phyloP scores from a whole-genome alignment of 2,113 vertebrate genomes.

The Bostrychus sinensis region DNA sequence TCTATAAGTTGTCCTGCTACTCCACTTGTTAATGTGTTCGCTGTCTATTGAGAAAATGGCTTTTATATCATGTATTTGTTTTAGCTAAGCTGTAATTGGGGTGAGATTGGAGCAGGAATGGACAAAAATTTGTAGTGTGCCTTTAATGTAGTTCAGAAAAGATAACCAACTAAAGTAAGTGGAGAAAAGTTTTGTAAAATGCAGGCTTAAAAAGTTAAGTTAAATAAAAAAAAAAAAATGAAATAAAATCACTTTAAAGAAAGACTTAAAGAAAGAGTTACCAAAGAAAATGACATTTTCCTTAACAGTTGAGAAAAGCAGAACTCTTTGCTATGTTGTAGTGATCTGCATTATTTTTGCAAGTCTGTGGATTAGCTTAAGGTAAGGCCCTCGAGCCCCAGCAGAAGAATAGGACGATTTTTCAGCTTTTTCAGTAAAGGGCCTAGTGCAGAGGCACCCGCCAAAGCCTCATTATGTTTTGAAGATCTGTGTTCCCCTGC shows the following conservation, averaged over 20 bases:
- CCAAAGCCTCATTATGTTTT: slow-evolving; percentile 70
- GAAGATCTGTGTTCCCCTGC: slow-evolving; percentile 60
- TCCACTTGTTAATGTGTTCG: no score
- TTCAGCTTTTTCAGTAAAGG: slow-evolving; percentile 40
- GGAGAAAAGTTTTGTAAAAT: not conserved
- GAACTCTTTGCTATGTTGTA: slow-evolving; percentile 52
- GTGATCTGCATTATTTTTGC: slow-evolving; percentile 53
- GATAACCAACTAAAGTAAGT: not conserved
- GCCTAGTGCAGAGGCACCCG: slow-evolving; percentile 33
- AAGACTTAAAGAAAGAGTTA: no score
- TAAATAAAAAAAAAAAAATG: not conserved
- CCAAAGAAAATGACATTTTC: slow-evolving; percentile 21
- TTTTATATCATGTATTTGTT: no score
- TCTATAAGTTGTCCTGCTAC: no score
- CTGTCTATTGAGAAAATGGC: no score
- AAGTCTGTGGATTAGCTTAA: slow-evolving; percentile 34
- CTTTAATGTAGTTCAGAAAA: no score
- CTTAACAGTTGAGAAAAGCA: slow-evolving; percentile 20
- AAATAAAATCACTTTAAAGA: not conserved
- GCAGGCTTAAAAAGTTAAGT: not conserved
- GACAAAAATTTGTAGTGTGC: no score
- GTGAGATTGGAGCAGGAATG: no score
- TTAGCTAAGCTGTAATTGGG: no score
- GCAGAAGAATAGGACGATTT: slow-evolving; percentile 48
- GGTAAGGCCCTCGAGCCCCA: slow-evolving; percentile 39